phyloP scores from a whole-genome alignment of 2,888 invertebrate genomes.

The Dorcus parallelipipedus region DNA sequence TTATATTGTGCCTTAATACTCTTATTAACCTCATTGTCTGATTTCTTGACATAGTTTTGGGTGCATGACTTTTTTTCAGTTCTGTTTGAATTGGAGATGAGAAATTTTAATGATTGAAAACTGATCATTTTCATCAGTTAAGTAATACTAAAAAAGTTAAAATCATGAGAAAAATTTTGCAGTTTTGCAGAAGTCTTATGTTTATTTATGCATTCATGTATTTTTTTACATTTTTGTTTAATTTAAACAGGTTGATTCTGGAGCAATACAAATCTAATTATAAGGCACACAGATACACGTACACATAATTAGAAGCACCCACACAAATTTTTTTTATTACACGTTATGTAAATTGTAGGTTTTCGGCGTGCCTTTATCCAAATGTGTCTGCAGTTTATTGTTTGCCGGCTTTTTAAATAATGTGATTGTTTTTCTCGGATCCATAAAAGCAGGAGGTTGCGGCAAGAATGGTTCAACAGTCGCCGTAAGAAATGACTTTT shows the following conservation, averaged over 20 bases:
- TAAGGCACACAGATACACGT: background rate
- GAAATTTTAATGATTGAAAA: background rate
- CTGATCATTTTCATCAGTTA: too few relatives aligned
- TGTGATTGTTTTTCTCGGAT: constrained; percentile 66
- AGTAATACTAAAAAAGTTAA: too few relatives aligned
- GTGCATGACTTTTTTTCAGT: background rate
- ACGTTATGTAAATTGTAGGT: constrained; percentile 16
- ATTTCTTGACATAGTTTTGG: background rate
- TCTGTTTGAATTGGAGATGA: background rate
- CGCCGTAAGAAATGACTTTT: constrained; percentile 67
- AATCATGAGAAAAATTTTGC: background rate
- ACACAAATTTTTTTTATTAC: background rate
- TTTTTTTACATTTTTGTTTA: background rate
- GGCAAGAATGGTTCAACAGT: constrained; percentile 97
- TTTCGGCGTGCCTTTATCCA: constrained; percentile 45
- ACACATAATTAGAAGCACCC: background rate
- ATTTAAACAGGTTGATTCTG: constrained; percentile 17
- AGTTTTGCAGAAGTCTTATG: background rate
- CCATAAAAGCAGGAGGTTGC: constrained; percentile 79
- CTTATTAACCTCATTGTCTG: background rate
- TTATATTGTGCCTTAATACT: background rate
- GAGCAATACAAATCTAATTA: constrained; percentile 12
- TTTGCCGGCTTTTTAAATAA: constrained; percentile 62
- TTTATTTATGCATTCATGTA: background rate
- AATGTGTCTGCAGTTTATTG: constrained; percentile 48